Evolutionary conservation across 2,113 vertebrate species (phyloP), one percentile per base, ranked within the genome.

Genomic region (Dryoscopus gambensis): DNA sequence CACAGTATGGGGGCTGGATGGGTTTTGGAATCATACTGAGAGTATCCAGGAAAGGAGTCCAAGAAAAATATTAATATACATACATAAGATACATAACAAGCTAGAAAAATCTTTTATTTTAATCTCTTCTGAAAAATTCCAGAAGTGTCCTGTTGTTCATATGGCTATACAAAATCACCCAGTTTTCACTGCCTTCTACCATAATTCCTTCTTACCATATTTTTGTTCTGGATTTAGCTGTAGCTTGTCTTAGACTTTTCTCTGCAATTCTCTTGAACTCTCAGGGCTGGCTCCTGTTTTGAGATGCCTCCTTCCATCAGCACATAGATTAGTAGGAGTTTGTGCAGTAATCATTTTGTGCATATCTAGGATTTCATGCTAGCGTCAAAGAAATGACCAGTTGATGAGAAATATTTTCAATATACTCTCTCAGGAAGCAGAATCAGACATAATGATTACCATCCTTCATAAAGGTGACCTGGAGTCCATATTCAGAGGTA

Each of bases 391-490:
- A 86, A 77, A 87, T 31, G 11, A 90, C 25, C 52, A 31, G 20
- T 25, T 40, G 44, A 94, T 40, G 11, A 75, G 19, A 90, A 82
- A 60, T 84, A 92, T 87, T 91, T 69, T 64, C 56, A 89, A 78
- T 71, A 84, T 44, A 68, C 30, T 52, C 44, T 60, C 37, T 85
- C 78, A 88, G 95, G 90, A 97, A 96, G 67, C 11, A 88, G 79
- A 90, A 95, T 82, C 55, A 86, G 82, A 83, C 53, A 78, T 64
- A 89, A 94, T 67, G 25, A 87, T 76, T 94, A 68, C 49, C 89
- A 81, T 33, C 27, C n/a, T 84, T 82, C 49, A 67, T 50, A 88
- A 92, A 62, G 55, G 44, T 86, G 82, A 49, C 85, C 85, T 78
- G 85, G 47, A 93, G 56, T 89, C 78, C 79, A 40, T 79, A 90